Evolutionary conservation across 23 tunicate species (phyloP), one percentile per base, ranked within the genome.

Genomic region (Phallusia fumigata): DNA sequence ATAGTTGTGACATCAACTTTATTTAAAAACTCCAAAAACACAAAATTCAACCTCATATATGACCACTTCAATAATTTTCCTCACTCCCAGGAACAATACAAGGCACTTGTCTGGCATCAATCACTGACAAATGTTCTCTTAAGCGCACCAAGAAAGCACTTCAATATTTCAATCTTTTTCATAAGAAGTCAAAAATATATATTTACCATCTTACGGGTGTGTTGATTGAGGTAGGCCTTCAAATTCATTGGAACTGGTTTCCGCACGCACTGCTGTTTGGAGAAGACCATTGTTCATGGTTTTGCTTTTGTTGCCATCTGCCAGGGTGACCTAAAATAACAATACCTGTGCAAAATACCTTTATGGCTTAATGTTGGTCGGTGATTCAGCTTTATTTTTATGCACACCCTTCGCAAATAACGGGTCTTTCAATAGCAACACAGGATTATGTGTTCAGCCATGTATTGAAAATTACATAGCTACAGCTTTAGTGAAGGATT

Each of bases 401-500:
- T 58, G 69, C 69, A 58, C 69, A 58, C 69, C 69, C 69, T 58
- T 24, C 3, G 16, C 69, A 58, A 58, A 58, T 58, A 58, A 58
- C 28, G 13, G 69, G 28, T 21, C 28, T 22, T 58, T 58, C 28
- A 24, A 21, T 58, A 24, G 28, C 13, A 58, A 58, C 69, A 58
- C 69, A 21, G 69, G 69, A 58, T 58, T 58, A 58, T 58, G 69
- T 58, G 69, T 58, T 58, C 69, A 58, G 28, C 69, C 69, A 58
- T 58, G 69, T 58, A 58, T 58, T 58, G 69, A 58, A 58, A 58
- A 58, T 58, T 58, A 58, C 69, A 58, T 58, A 58, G 69, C 69
- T 58, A 58, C 69, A 11, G 11, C 8, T 22, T 58, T 16, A 58
- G 69, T 58, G 5, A 10, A 40, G 28, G 69, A 16, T 58, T 58